Base-by-base conservation (phyloP, 2,888 invertebrate species). In the Sesia bembeciformis region DNA sequence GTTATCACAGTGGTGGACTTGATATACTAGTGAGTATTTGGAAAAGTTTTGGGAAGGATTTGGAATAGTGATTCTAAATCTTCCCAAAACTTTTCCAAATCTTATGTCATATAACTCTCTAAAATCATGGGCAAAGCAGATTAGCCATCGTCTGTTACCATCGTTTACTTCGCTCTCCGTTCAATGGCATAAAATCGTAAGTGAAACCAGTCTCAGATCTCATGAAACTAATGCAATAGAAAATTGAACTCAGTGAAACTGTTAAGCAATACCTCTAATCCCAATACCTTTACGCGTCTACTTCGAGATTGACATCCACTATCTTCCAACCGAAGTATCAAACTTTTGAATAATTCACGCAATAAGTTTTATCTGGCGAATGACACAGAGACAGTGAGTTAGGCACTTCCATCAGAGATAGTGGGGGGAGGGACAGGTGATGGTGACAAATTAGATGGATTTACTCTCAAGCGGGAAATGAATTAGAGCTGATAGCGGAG, bases 301-400 rank as follows among this genome's bases (percentile, higher is more conserved):
- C 39, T 51, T 39, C 51, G 39, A 51, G 54, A 49, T 55, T 51
- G 52, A 59, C 57, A 56, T 51, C 53, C 54, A 50, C 56, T 55
- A 52, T 53, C 55, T 55, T 57, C 54, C 58, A 54, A 61, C 41
- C 41, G 58, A 51, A 53, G 55, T 50, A 53, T 53, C 52, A 51
- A 54, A 53, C 62, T 67, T 63, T 57, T 72, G 74, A 70, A 73
- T 72, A 58, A 72, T 73, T 72, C 69, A 73, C 62, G 56, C 55
- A 59, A 55, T 58, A 59, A 59, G 64, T 64, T 60, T 46, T 66
- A 65, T 66, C 65, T 62, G 40, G 51, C 40, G 40, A 40, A 23
- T 41, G 40, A 52, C 42, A 39, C 52, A 23, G n/a, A n/a, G 46
- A 46, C 46, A 46, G 8, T 46, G 46, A 46, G 23, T 46, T 8